A percentile compares a stretch with the other conserved stretches of the same genome.
phyloP scores from a whole-genome alignment of 2,797 vertebrate species.

The Lophotriccus pileatus region DNA sequence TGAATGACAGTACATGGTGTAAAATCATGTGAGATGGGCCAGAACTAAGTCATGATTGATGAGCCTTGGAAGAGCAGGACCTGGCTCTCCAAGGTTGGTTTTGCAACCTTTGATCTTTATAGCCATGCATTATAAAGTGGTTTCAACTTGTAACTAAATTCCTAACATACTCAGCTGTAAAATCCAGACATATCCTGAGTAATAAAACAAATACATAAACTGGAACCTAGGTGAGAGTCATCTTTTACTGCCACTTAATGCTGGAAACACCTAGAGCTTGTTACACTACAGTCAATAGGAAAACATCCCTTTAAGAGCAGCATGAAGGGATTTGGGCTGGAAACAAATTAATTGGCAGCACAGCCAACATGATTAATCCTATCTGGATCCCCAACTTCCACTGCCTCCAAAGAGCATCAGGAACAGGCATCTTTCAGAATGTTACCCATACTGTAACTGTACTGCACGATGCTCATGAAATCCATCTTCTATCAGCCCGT shows the following conservation, averaged over 20 bases:
- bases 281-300: conserved; percentile 27
- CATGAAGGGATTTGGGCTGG: conserved; percentile 46
- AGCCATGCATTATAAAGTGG: conserved; percentile 50
- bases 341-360: conserved; percentile 49
- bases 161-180: conserved; percentile 75
- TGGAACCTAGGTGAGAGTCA: conserved; percentile 59
- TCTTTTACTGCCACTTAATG: conserved; percentile 59
- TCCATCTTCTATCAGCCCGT: neutral
- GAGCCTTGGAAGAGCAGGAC: conserved; percentile 44
- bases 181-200: conserved; percentile 75
- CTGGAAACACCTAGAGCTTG: conserved; percentile 63
- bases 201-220: conserved; percentile 77
- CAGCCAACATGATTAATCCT: conserved; percentile 47
- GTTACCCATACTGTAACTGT: neutral
- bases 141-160: conserved; percentile 67
- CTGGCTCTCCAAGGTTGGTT: conserved; percentile 38
- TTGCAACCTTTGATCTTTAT: conserved; percentile 68
- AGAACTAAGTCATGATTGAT: conserved; percentile 49
- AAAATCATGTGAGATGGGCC: conserved; percentile 34
- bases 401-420: conserved; percentile 33
- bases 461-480: conserved; percentile 32
- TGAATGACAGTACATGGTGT: neutral
- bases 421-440: conserved; percentile 10
- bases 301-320: neutral
- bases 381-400: neutral